Base-by-base conservation (phyloP, 2,888 invertebrate species). In the Parnassius smintheus region DNA sequence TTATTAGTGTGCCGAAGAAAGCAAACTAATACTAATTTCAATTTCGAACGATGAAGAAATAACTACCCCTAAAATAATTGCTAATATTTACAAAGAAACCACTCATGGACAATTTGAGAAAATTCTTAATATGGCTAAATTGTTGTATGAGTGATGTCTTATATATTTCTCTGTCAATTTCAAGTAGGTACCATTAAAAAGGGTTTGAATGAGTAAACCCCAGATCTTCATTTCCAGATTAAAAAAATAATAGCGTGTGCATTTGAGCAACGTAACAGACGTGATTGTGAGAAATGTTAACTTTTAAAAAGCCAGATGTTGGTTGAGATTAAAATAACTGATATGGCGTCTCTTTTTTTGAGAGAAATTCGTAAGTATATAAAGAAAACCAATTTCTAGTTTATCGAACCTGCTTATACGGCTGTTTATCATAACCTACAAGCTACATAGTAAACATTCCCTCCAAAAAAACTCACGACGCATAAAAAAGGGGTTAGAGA, bases 401-500 rank as follows among this genome's bases (percentile, higher is more conserved):
- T 70, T 71, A 70, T 59, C 67, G 70, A 35, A 25, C 4, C n/a
- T 60, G 67, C 69, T 62, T 70, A 70, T 78, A 83, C 81, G 72
- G 81, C 79, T 78, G 79, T 73, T 68, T 35, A 35, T 77, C 79
- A 85, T 88, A 88, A 87, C 87, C 86, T 85, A 85, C 75, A 82
- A 84, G 73, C 46, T 72, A 72, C 75, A 82, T 85, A 76, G 76
- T 80, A 84, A 83, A 83, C 80, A 85, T 86, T 88, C 87, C 87
- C 87, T 86, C 86, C 87, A 88, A 88, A 88, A 86, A 80, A 83
- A 80, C 73, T 48, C 35, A 78, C 77, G 78, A 70, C 78, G 74
- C 72, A 84, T 76, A 85, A 86, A 87, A 88, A 91, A 88, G 85
- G 87, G 88, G 88, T 88, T 83, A 82, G 81, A 78, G 84, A 88